These are phyloP conservation scores for Pachycephus smyrnensis DNA, from an alignment of 2,888 invertebrate species.

Conservation along the genomic window DNA sequence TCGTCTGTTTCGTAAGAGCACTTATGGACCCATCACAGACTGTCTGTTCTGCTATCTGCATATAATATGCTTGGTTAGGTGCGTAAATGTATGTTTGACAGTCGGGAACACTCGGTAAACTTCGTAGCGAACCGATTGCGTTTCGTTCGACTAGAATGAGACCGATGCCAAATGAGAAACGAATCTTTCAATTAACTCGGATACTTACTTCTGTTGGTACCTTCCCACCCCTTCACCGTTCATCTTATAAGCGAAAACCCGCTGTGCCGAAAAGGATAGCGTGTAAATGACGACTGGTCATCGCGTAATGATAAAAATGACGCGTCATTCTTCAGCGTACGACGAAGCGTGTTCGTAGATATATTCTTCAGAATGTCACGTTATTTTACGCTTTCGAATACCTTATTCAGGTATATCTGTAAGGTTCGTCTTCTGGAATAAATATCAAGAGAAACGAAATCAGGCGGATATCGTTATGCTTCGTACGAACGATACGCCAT, in stretches of 20 bases:
- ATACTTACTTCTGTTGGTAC: neutral
- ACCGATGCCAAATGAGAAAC: neutral
- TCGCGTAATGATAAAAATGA: neutral
- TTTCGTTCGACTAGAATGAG: neutral
- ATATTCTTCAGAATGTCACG: neutral
- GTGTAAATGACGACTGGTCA: neutral
- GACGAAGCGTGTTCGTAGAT: neutral
- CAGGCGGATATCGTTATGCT: too few species aligned
- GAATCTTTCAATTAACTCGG: neutral
- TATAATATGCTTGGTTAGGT: neutral
- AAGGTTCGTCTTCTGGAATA: neutral
- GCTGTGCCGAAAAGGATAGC: neutral
- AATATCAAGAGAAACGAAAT: too few species aligned
- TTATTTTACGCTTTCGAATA: neutral
- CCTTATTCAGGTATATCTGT: neutral
- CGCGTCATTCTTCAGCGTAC: neutral
- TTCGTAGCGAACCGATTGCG: neutral
- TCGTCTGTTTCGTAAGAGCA: neutral
- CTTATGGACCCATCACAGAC: neutral
- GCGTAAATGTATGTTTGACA: neutral
- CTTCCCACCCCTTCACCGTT: neutral
- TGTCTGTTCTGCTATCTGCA: neutral
- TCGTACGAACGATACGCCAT: too few species aligned
- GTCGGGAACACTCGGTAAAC: neutral
- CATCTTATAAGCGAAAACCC: neutral